Evolutionary conservation across 2,797 vertebrate genomes (phyloP).

Genomic region (Hoplostethus atlanticus): DNA sequence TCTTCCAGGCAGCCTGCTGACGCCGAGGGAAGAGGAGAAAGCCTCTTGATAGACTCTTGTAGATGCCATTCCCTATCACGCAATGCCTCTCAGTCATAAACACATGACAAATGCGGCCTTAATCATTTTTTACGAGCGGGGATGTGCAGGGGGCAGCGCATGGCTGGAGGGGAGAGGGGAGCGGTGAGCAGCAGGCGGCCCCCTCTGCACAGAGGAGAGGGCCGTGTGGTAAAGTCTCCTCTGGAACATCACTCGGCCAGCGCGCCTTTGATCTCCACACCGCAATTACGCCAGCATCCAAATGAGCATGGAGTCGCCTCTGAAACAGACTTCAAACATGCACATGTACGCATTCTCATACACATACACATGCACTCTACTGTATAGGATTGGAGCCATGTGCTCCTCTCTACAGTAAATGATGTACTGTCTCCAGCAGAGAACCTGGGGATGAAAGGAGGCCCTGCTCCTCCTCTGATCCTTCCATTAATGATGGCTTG

Average conservation of each 20-base stretch:
- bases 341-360: slow-evolving; percentile 83
- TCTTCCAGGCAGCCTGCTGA: slow-evolving; percentile 67
- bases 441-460: slow-evolving; percentile 82
- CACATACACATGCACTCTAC: slow-evolving; percentile 64
- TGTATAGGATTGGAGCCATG: slow-evolving; percentile 81
- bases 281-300: slow-evolving; percentile 96
- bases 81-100: slow-evolving; percentile 97
- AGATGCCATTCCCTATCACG: slow-evolving; percentile 95
- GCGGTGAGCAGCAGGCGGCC: slow-evolving; percentile 89
- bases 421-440: slow-evolving; percentile 84
- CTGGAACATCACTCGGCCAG: slow-evolving; percentile 97
- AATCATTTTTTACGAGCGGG: slow-evolving; percentile 99
- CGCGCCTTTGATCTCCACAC: slow-evolving; percentile 96
- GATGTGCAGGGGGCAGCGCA: slow-evolving; percentile 97
- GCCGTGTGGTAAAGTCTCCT: slow-evolving; percentile 95
- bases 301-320: slow-evolving; percentile 88
- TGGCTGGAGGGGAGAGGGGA: slow-evolving; percentile 95
- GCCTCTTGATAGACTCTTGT: slow-evolving; percentile 90
- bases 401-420: slow-evolving; percentile 83
- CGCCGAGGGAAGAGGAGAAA: slow-evolving; percentile 79
- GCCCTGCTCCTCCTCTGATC: slow-evolving; percentile 82
- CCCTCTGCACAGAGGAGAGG: slow-evolving; percentile 92
- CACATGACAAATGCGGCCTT: slow-evolving; percentile 99
- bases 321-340: slow-evolving; percentile 87
- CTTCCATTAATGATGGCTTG: slow-evolving; percentile 83